These are phyloP conservation scores for Aradophagus sp. DNA, from an alignment of 1,140 invertebrate species.

Conservation along the genomic window DNA sequence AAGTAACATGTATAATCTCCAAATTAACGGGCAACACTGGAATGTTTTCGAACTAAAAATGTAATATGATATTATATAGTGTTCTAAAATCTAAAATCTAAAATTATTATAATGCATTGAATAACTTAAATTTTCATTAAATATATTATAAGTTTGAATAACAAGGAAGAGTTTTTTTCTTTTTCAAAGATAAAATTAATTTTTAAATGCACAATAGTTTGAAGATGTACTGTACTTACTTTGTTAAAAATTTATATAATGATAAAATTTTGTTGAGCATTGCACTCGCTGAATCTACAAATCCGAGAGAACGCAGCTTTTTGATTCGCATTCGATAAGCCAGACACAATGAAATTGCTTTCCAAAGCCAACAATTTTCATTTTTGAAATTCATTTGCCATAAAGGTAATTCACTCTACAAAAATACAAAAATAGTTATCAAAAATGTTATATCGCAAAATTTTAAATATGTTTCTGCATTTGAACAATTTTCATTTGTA, in stretches of 20 bases:
- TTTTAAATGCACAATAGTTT: too few relatives aligned
- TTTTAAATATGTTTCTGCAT: too few relatives aligned
- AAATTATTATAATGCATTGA: too few relatives aligned
- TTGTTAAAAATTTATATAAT: constrained; percentile 64
- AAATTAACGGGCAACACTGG: constrained; percentile 76
- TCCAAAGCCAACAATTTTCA: constrained; percentile 58
- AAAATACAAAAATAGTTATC: constrained; percentile 25
- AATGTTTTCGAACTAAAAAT: constrained; percentile 65
- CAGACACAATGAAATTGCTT: constrained; percentile 65
- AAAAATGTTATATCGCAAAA: too few relatives aligned
- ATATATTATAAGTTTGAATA: too few relatives aligned
- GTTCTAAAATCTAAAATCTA: too few relatives aligned
- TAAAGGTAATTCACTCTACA: constrained; percentile 66
- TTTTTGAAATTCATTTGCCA: constrained; percentile 64
- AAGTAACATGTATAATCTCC: constrained; percentile 78
- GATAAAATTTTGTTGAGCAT: constrained; percentile 68
- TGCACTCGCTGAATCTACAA: constrained; percentile 59
- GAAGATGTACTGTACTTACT: too few relatives aligned
- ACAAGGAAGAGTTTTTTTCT: too few relatives aligned
- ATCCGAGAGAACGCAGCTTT: constrained; percentile 46
- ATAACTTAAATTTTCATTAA: too few relatives aligned
- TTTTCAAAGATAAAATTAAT: too few relatives aligned
- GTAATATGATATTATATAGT: too few relatives aligned
- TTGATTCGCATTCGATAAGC: constrained; percentile 63
- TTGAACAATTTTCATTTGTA: not conserved